Base-by-base conservation (phyloP, 2,888 invertebrate species). In the Parnassius apollo region DNA sequence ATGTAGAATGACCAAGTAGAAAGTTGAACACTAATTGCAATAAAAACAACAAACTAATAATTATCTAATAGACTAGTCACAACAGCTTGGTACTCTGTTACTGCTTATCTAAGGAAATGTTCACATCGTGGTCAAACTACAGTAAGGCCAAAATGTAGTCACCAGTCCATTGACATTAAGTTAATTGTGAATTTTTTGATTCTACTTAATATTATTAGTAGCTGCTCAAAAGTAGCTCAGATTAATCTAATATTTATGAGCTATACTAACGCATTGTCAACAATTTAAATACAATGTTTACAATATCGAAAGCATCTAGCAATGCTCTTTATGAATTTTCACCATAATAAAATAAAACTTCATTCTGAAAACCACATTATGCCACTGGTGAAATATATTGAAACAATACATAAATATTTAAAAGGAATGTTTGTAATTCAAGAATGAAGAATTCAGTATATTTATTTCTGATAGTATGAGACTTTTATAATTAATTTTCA, bases 251-350 rank as follows among this genome's bases (percentile, higher is more conserved):
- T 59, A 59, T 59, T 64, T 64, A 60, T 53, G 64, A 59, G 76
- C 75, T 78, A 78, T 66, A 68, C 76, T 79, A 78, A 76, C 71
- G 76, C 71, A 76, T 72, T 77, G 74, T 74, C 75, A 81, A 80
- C 77, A 77, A 80, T 75, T 77, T 72, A 76, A 74, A 72, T 67
- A 72, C 71, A 75, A 69, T 74, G 73, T 77, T 70, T 77, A 76
- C 75, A 78, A 76, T 77, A 75, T 76, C 75, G 76, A 78, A 76
- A 76, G 73, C 76, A 45, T 72, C 71, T 77, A 78, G 76, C 74
- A 76, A 78, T 74, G 75, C 70, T 77, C 35, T 69, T 71, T 71
- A 74, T 70, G 69, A 72, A 70, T 66, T 68, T 69, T 69, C 62
- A 62, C 35, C 35, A 35, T 35, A 35, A 35, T 50, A 65, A 69